Evolutionary conservation across 2,888 invertebrate species (phyloP), one percentile per base, ranked within the genome.

Genomic region (Luperina testacea): DNA sequence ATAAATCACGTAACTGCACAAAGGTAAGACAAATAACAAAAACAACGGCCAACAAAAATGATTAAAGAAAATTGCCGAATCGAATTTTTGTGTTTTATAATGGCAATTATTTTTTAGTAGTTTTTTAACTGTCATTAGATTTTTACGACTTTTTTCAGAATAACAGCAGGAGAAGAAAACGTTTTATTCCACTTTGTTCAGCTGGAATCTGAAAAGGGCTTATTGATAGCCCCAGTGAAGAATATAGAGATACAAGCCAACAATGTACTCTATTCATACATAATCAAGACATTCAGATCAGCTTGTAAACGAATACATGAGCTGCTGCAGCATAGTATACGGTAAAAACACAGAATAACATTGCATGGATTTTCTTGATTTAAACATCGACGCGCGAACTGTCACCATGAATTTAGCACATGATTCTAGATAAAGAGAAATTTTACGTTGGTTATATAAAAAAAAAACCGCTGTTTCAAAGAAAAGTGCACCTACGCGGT

Each of bases 161-260:
- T 98, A 88, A 98, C 98, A 32, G 96, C 97, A 1, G 98, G 98
- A 1, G 97, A 97, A 73, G 97, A 98, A 80, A 98, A 98, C 92
- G 97, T 98, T 17, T 92, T 98, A 78, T 98, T 98, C 91, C 98
- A 98, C 93, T 98, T 98, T 90, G 97, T 98, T 0, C 98, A 98
- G 79, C 93, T 98, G 75, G 98, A 98, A 92, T 95, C 97, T 0
- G 97, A 97, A 20, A 98, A 98, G 90, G 98, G 98, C 0, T 95
- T 98, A 72, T 92, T 98, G 8, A 93, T 99, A 75, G 97, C 98
- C 15, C 98, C 98, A 0, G 95, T 94, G 24, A 95, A 93, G 76
- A 94, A 93, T 72, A 92, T 97, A 2, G 92, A 97, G 90, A 72
- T 80, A 2, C 94, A 94, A 87, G 94, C 96, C 0, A 95, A 95